Evolutionary conservation across 2,888 invertebrate genomes (phyloP).

Genomic region (Myopa testacea): DNA sequence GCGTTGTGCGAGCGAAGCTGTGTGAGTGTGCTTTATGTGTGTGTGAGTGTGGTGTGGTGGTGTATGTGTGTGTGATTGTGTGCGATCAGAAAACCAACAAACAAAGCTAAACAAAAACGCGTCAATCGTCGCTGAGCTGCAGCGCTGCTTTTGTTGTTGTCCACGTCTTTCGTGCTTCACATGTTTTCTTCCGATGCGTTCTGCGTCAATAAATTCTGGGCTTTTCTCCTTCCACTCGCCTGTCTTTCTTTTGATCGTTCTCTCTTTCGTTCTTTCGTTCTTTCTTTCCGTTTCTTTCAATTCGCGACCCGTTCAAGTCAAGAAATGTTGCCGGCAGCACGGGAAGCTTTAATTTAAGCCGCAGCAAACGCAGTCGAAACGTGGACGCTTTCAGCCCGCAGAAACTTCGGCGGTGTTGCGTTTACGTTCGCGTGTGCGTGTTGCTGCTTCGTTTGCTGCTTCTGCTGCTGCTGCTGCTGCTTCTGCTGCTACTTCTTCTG

Average conservation of each 20-base stretch:
- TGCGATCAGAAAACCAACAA: not conserved
- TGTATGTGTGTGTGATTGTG: slow-evolving; percentile 41
- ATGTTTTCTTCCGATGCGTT: slow-evolving; percentile 8
- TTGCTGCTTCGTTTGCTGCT: not conserved
- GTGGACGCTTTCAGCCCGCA: not conserved
- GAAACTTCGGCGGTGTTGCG: not conserved
- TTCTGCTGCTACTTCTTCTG: slow-evolving; percentile 9
- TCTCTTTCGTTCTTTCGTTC: not conserved
- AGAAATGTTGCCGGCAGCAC: no score
- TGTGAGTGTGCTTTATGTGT: slow-evolving; percentile 39
- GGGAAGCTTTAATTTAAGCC: no score
- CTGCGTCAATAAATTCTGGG: slow-evolving; percentile 21
- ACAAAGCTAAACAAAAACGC: slow-evolving; percentile 29
- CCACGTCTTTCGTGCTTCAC: not conserved
- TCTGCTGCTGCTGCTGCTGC: not conserved
- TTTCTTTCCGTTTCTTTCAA: not conserved
- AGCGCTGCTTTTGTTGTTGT: slow-evolving; percentile 8
- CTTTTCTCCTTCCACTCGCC: slow-evolving; percentile 18
- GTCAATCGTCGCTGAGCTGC: not conserved
- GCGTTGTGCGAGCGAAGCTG: slow-evolving; percentile 35
- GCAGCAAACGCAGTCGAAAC: no score
- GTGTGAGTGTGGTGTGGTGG: slow-evolving; percentile 43
- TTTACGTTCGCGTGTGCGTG: not conserved
- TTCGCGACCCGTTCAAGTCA: no score
- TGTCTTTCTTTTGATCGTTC: not conserved